Conservation (phyloP, 2,797 vertebrate genomes). For the Cyclopterus lumpus region DNA sequence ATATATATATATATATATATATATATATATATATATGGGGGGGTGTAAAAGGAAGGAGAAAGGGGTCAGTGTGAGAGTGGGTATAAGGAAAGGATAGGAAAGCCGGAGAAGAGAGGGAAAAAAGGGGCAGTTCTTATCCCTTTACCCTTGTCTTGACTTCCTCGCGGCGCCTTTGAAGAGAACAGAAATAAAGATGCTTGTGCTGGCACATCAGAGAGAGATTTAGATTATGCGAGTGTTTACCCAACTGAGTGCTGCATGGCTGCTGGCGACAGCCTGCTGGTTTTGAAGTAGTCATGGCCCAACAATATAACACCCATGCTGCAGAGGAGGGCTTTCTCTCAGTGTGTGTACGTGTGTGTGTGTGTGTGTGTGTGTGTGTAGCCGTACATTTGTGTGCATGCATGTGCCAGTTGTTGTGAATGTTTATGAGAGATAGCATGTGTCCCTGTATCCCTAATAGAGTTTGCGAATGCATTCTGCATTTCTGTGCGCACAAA, state of each 20-base stretch:
- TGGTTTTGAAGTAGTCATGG: conserved; percentile 75
- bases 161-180: conserved; percentile 72
- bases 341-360: conserved; percentile 6
- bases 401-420: conserved; percentile 41
- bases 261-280: conserved; percentile 72
- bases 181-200: conserved; percentile 67
- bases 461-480: conserved; percentile 54
- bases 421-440: conserved; percentile 70
- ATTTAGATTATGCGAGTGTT: conserved; percentile 79
- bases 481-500: conserved; percentile 10
- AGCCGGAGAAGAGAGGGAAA: conserved; percentile 36
- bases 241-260: conserved; percentile 73
- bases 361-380: conserved; percentile 13
- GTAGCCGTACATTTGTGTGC: conserved; percentile 14
- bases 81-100: conserved; percentile 69
- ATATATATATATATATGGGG: conserved; percentile 49
- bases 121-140: conserved; percentile 67
- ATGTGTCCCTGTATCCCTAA: conserved; percentile 68
- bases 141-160: conserved; percentile 81
- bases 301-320: conserved; percentile 68
- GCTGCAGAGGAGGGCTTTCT: conserved; percentile 57
- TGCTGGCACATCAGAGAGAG: conserved; percentile 74
- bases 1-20: conserved; percentile 48
- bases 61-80: conserved; percentile 66
- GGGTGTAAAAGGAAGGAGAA: conserved; percentile 69